phyloP scores from a whole-genome alignment of 2,113 vertebrate species.

The Chauna torquata region DNA sequence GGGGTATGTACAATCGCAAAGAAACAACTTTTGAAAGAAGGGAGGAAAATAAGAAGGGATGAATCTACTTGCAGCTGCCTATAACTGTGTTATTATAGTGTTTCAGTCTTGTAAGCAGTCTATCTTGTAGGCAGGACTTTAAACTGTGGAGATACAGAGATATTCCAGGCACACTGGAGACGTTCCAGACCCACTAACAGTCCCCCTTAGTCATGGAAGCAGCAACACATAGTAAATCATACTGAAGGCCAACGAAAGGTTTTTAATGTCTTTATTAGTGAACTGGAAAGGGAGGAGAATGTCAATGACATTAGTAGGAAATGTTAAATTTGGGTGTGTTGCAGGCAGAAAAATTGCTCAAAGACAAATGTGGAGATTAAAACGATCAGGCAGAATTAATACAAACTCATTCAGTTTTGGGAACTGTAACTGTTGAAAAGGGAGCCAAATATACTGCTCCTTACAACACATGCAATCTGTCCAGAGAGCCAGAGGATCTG shows the following conservation, averaged over 20 bases:
- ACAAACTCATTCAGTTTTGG: background rate
- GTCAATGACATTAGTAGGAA: background rate
- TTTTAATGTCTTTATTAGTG: constrained; percentile 36
- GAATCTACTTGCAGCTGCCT: background rate
- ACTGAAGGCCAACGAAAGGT: background rate
- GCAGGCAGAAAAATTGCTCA: background rate
- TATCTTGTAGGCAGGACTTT: background rate
- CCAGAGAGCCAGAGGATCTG: background rate
- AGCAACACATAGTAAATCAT: background rate
- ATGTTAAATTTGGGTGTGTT: background rate
- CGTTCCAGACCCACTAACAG: background rate
- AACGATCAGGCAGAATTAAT: background rate
- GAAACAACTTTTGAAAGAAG: background rate
- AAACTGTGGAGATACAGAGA: background rate
- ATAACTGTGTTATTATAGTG: background rate
- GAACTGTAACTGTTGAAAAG: background rate
- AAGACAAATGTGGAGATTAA: background rate
- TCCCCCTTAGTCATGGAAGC: background rate
- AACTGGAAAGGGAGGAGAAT: background rate
- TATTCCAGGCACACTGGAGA: background rate
- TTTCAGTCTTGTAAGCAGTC: background rate
- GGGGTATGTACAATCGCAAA: background rate
- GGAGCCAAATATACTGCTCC: background rate
- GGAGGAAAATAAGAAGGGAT: background rate
- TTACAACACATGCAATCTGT: background rate